Evolutionary conservation across 2,888 invertebrate species (phyloP).

Genomic region (Amphiduros pacificus): DNA sequence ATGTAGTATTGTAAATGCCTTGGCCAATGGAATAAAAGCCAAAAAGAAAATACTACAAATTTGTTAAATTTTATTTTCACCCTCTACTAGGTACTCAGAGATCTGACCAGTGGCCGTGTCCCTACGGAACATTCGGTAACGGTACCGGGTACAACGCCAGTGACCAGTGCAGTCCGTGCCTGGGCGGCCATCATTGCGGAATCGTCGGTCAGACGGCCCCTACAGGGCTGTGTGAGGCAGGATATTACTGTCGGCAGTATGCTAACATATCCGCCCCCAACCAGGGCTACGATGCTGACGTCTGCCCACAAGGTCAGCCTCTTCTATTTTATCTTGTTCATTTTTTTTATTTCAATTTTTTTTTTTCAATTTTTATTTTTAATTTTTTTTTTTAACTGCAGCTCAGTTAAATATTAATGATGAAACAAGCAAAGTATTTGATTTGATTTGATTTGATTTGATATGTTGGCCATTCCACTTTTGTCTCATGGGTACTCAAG

Average conservation of each 20-base stretch:
- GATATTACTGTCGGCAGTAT: slow-evolving; percentile 48
- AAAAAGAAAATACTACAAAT: neutral
- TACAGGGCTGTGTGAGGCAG: slow-evolving; percentile 46
- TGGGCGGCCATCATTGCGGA: slow-evolving; percentile 50
- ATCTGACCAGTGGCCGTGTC: slow-evolving; percentile 40
- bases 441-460: too few relatives aligned
- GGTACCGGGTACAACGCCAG: slow-evolving; percentile 40
- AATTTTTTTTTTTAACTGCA: too few relatives aligned
- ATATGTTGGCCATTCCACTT: too few relatives aligned
- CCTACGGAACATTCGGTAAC: slow-evolving; percentile 45
- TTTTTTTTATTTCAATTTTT: neutral
- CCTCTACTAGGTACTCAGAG: slow-evolving; percentile 25
- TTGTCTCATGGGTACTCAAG: too few relatives aligned
- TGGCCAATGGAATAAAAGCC: too few relatives aligned
- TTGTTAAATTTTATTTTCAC: neutral
- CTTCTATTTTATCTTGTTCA: neutral
- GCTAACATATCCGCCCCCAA: slow-evolving; percentile 47
- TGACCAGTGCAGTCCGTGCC: slow-evolving; percentile 45
- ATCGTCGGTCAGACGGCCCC: slow-evolving; percentile 43
- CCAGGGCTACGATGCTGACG: slow-evolving; percentile 47
- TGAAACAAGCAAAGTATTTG: too few relatives aligned
- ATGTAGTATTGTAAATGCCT: too few relatives aligned
- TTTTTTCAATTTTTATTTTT: too few relatives aligned
- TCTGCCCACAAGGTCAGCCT: slow-evolving; percentile 51
- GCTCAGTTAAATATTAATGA: too few relatives aligned